Evolutionary conservation across 1,140 invertebrate species (phyloP), one percentile per base, ranked within the genome.

Genomic region (Drosophila repleta): DNA sequence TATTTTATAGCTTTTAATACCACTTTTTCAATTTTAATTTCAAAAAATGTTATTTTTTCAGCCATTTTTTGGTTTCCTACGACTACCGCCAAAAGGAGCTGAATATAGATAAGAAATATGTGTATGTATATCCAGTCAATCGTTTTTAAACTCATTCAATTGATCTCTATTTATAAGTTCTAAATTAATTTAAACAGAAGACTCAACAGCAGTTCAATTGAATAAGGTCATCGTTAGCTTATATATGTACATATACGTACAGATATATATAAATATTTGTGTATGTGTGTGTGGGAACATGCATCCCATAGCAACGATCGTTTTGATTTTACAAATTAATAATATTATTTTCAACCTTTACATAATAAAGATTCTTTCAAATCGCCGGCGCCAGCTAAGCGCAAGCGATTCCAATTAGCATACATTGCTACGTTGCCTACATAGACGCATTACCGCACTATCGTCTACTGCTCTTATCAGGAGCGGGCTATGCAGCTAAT

Each of bases 271-370:
- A 48, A 48, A 2, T 24, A 48, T n/a, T 4, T 48, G 5, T 45
- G 6, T 24, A 1, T 48, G 10, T 18, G 17, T 45, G 8, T 11
- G 11, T 18, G 18, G 0, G 24, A 26, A 52, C 13, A 39, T 13
- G 24, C 13, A 63, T 17, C 37, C 10, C 62, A 46, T 60, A n/a
- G 45, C 55, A 49, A 67, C 39, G 17, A 53, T 56, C n/a, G 3
- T 32, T 10, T 20, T 35, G 17, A 37, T 46, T 10, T 52, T 18
- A 20, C 21, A 17, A 39, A 45, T 17, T 20, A 46, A 15, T 26
- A 66, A 58, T 58, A 65, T 37, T 51, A 37, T 52, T 35, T 66
- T 71, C 68, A 64, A 66, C 68, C 68, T 71, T 66, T 71, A 71
- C 68, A 60, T 72, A 72, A 72, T 72, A 46, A 48, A 29, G 10